A percentile compares a stretch with the other conserved stretches of the same genome.
Conservation (phyloP, 2,113 vertebrate genomes). For the Noturus placidus region DNA sequence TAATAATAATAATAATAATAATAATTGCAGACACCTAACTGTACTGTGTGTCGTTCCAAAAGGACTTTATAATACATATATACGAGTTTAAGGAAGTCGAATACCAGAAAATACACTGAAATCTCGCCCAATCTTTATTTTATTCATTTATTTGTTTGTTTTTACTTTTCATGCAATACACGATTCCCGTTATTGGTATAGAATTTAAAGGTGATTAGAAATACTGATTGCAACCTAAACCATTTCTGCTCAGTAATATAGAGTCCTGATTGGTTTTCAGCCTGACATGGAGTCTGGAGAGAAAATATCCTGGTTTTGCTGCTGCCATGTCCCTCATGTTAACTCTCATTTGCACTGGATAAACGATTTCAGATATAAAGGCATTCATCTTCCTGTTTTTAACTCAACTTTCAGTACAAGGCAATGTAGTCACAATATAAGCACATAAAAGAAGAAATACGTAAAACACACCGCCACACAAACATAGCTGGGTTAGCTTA, state of each 20-base stretch:
- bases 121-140: not conserved
- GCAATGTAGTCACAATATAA: not conserved
- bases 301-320: not conserved
- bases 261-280: not conserved
- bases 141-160: not conserved
- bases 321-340: not conserved
- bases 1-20: not conserved
- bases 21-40: not conserved
- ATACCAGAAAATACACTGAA: not conserved
- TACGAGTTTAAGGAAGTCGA: too few relatives aligned
- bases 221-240: not conserved
- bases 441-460: not conserved
- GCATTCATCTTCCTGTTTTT: not conserved
- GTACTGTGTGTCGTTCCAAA: not conserved
- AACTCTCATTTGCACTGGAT: not conserved
- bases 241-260: not conserved
- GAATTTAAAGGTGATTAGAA: not conserved
- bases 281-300: not conserved
- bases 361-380: not conserved
- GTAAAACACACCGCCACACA: not conserved
- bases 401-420: not conserved
- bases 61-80: too few relatives aligned
- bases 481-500: not conserved
- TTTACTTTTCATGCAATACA: too few relatives aligned
- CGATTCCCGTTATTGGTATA: too few relatives aligned